Conservation (phyloP, 2,888 invertebrate genomes). For the Eristalis tenax region DNA sequence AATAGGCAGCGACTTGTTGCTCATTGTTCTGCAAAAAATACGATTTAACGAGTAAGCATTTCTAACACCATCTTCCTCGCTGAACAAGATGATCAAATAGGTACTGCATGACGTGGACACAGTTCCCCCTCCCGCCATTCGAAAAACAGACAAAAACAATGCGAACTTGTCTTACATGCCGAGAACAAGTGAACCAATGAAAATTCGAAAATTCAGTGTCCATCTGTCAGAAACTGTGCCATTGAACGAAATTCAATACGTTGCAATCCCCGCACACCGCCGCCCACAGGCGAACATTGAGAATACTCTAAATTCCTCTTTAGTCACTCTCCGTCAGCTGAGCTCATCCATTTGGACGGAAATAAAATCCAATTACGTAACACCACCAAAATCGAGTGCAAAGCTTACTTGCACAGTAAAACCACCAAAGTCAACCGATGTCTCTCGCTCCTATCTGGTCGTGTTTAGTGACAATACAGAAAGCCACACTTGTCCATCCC, state of each 20-base stretch:
- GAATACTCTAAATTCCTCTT: background rate
- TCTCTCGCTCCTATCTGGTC: background rate
- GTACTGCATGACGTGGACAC: too few relatives aligned
- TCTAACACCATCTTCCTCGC: too few relatives aligned
- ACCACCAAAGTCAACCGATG: slow-evolving; percentile 1
- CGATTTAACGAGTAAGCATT: too few relatives aligned
- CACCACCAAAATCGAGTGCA: background rate
- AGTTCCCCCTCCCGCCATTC: too few relatives aligned
- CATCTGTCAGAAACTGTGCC: background rate
- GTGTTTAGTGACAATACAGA: slow-evolving; percentile 30
- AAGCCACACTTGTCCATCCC: slow-evolving; percentile 14
- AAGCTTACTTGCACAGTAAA: background rate
- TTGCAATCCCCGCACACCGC: background rate
- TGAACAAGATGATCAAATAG: too few relatives aligned
- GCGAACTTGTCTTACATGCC: background rate
- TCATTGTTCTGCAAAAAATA: too few relatives aligned
- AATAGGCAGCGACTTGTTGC: too few relatives aligned
- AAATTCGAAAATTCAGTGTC: background rate
- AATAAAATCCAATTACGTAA: slow-evolving; percentile 48
- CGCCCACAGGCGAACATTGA: background rate
- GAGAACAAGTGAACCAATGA: background rate
- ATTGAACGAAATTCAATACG: background rate
- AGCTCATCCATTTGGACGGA: slow-evolving; percentile 22
- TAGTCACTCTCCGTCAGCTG: background rate
- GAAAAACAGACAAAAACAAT: too few relatives aligned